A percentile compares a stretch with the other conserved stretches of the same genome.
phyloP scores from a whole-genome alignment of 2,797 vertebrate species.

The Gallinago solitaria region DNA sequence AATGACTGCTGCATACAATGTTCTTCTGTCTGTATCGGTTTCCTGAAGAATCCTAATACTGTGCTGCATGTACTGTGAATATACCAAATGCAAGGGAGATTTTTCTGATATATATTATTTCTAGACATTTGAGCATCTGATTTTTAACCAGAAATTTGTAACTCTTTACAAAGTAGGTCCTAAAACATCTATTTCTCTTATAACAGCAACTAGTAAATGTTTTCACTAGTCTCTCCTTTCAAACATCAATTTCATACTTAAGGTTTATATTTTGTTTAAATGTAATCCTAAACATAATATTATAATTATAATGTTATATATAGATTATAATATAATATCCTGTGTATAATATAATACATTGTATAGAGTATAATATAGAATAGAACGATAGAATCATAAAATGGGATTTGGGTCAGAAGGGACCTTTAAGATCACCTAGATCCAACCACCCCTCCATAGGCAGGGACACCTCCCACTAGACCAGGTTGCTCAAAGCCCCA shows the following conservation, averaged over 20 bases:
- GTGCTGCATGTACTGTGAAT: background rate
- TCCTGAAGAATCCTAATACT: background rate
- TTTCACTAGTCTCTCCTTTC: background rate
- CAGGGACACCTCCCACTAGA: background rate
- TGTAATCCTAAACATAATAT: background rate
- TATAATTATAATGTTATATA: background rate
- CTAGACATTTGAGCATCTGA: background rate
- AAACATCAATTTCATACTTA: background rate
- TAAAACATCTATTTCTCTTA: background rate
- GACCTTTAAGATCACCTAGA: background rate
- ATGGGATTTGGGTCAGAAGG: background rate
- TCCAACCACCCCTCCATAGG: fast-evolving
- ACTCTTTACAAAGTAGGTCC: background rate
- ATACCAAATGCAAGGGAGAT: background rate
- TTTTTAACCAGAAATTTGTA: background rate
- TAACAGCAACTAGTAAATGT: background rate
- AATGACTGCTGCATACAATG: background rate
- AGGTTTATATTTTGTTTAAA: background rate
- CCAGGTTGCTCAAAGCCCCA: fast-evolving
- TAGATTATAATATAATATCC: background rate
- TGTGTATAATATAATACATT: background rate
- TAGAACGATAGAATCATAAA: background rate
- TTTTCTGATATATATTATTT: background rate
- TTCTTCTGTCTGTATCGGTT: background rate
- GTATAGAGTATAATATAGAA: background rate